Percentiles rank a stretch among this genome's conserved stretches.
These are phyloP conservation scores for Actinia equina DNA, from an alignment of 64 coral and sea anemone genomes.

Conservation along the genomic window DNA sequence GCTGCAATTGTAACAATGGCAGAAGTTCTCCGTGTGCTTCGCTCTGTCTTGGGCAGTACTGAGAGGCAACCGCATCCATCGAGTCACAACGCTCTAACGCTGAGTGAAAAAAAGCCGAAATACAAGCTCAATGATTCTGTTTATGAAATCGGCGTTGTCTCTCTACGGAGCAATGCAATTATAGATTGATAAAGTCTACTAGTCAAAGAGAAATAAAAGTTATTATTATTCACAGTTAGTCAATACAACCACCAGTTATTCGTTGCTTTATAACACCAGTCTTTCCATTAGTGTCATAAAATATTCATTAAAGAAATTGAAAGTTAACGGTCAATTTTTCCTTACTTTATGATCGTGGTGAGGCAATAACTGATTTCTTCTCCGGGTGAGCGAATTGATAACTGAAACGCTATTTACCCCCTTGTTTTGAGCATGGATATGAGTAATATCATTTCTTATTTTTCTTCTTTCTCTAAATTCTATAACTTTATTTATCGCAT, in stretches of 20 bases:
- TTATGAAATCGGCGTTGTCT: background rate
- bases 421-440: background rate
- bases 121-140: background rate
- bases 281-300: conserved; percentile 10
- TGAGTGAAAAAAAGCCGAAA: background rate
- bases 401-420: background rate
- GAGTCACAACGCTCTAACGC: background rate
- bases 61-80: background rate
- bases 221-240: conserved; percentile 12
- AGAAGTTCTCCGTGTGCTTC: background rate
- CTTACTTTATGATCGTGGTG: background rate
- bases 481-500: background rate
- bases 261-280: conserved; percentile 4
- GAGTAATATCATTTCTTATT: background rate
- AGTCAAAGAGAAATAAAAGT: background rate
- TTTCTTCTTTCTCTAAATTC: background rate
- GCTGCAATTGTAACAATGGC: background rate
- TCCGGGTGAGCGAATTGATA: background rate
- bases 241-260: conserved; percentile 3
- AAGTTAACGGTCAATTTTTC: background rate
- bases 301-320: conserved; percentile 13
- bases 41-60: background rate
- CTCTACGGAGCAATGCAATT: conserved; percentile 1
- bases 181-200: conserved; percentile 12
- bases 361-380: background rate